Evolutionary conservation across 2,888 invertebrate species (phyloP), one percentile per base, ranked within the genome.

Genomic region (Pardosa pseudoannulata): DNA sequence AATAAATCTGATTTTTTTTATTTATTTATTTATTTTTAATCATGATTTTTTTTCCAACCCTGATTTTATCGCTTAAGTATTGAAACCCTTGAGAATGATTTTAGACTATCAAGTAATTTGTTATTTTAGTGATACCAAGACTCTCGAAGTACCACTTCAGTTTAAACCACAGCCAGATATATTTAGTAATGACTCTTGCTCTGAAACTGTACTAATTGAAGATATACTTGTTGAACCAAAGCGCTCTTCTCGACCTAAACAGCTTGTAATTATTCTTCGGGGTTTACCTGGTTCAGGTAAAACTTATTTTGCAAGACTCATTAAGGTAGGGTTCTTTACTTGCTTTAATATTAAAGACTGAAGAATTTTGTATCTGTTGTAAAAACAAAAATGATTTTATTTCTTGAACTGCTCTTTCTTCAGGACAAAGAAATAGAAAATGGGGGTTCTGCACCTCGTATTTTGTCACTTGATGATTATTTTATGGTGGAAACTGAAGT

Each of bases 281-380:
- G 98, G 98, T 3, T 95, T 96, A 19, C 98, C 98, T 0, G 98
- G 98, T 11, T 96, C 97, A 91, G 98, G 98, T 46, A 98, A 98
- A 92, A 96, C 97, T 7, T 96, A 95, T 92, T 93, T 97, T 87
- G 96, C 97, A 0, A 96, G 96, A 92, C 92, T 97, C 87, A 96
- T 97, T 89, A 96, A 97, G 93, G 94, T 94, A 91, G 89, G 87
- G 36, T 36, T 36, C 11, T 36, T n/a, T n/a, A 7, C 11, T 36
- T 36, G 5, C 11, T 36, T 36, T 36, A 36, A 36, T 36, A 7
- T 7, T 36, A 11, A 36, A 36, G 36, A 36, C 5, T 7, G 6
- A 7, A 11, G 11, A 36, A 36, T 7, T 5, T 11, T 16, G 16
- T 16, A 46, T 46, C 27, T 11, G 9, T 3, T 64, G 9, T 23